Base-by-base conservation (phyloP, 2,797 vertebrate species). In the Gallirallus australis region DNA sequence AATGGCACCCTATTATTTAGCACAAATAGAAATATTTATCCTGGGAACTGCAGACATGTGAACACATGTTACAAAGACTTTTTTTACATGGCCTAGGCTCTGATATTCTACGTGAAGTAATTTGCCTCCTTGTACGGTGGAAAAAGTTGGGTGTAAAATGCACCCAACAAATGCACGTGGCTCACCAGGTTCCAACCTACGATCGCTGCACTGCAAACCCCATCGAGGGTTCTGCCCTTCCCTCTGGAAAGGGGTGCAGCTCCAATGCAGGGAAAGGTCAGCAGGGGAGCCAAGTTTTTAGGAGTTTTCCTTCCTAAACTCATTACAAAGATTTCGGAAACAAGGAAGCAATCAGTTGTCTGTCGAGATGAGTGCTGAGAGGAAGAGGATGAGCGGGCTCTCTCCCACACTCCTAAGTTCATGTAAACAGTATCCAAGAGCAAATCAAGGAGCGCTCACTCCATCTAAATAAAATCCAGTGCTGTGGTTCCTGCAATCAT, bases 401-500 rank as follows among this genome's bases (percentile, higher is more conserved):
- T 31, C 39, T 86, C 15, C 52, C 33, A 33, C 19, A 13, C 2
- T 9, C 33, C 23, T 14, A 35, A 37, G 5, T 5, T 18, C 37
- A 40, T 0, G 9, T 13, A 15, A 79, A 64, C 30, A 18, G 3
- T 4, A 7, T 1, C 61, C 6, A 28, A 16, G 30, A 31, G 37
- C 31, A 64, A 40, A 72, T 6, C 33, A 40, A 33, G 54, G 8
- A 23, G 23, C 9, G 3, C 11, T 30, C 8, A 5, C 20, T 35
- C 8, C 2, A 9, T 25, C 50, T 9, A 37, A 79, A 4, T 5
- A 13, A 42, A 31, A 76, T 4, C 28, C 16, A 48, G 30, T 1
- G 3, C 31, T 7, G 28, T 0, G 4, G 13, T 2, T 82, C 56
- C 72, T 33, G 33, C 24, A 47, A 1, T 5, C 1, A 0, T 8